Conservation (phyloP, 2,113 vertebrate species). For the Gracilinanus agilis region DNA sequence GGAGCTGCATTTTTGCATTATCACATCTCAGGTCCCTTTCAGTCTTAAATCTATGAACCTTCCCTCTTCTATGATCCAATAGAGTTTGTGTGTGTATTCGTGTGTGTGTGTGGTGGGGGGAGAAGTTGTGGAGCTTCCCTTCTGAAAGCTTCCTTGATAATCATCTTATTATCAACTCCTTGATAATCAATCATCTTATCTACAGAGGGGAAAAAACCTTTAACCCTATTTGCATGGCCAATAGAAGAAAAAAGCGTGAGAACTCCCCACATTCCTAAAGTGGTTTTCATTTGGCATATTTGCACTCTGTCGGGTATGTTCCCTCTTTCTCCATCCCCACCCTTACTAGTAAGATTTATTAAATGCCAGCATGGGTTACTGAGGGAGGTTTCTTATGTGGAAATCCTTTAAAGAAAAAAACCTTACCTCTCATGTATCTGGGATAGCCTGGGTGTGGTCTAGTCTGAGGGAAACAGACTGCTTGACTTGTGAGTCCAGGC, state of each 20-base stretch:
- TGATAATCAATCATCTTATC: not conserved
- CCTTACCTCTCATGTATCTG: not conserved
- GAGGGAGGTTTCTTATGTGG: slow-evolving; percentile 1
- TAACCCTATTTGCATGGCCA: not conserved
- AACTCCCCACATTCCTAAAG: not conserved
- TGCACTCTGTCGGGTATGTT: not conserved
- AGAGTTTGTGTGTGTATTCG: not conserved
- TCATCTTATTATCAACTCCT: not conserved
- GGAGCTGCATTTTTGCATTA: not conserved
- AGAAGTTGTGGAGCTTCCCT: not conserved
- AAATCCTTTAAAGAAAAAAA: not conserved
- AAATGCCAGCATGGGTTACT: slow-evolving; percentile 1
- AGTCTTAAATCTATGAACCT: not conserved
- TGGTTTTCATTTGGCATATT: not conserved
- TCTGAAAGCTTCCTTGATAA: not conserved
- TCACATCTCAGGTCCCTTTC: not conserved
- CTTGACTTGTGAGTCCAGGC: slow-evolving; percentile 5
- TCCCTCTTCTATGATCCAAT: not conserved
- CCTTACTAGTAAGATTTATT: not conserved
- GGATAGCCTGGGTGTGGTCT: not conserved
- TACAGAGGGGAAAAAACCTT: not conserved
- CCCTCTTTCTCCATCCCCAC: not conserved
- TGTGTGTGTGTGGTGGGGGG: not conserved
- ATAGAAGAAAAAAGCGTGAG: not conserved
- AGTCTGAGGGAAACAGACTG: not conserved